Evolutionary conservation across 2,113 vertebrate genomes (phyloP), one percentile per base, ranked within the genome.

Genomic region (Epinephelus lanceolatus): DNA sequence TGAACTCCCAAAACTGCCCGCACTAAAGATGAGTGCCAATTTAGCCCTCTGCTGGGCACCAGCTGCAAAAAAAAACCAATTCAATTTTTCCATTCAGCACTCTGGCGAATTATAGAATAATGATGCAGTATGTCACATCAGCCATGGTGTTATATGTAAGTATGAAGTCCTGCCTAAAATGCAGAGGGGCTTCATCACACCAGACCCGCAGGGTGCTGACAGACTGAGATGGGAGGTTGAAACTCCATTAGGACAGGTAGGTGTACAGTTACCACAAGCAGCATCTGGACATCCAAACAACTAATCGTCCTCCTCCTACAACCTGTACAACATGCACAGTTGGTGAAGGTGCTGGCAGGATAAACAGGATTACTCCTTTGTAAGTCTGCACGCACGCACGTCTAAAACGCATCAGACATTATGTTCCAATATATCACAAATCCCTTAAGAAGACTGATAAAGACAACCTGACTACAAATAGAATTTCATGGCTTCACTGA

Each of bases 31-130:
- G 13, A 79, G 65, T 80, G 71, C 73, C 78, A 83, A 90, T 88
- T 87, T 80, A 89, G 66, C 42, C 73, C 74, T 88, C 81, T 80
- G 76, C 71, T 66, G 69, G 83, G 71, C 78, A 85, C 59, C 42
- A 51, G 52, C 40, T 65, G 61, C 49, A 49, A 72, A 80, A 76
- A 86, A 76, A 86, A 45, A 21, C 33, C 57, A 66, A 63, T 80
- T 67, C 23, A 49, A 75, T 79, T 81, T 65, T 83, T 76, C n/a
- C 23, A 76, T 81, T 76, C 62, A 77, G 66, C 61, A 81, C 61
- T 76, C 71, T 49, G 62, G 23, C 49, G 4, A 76, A 56, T 75
- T 78, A 57, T 40, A 78, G 85, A 82, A 71, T 62, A 76, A 83
- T 49, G 60, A 42, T 14, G 47, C 49, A 40, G 62, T 65, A 68